phyloP scores from a whole-genome alignment of 2,113 vertebrate genomes.

The Camelus bactrianus region DNA sequence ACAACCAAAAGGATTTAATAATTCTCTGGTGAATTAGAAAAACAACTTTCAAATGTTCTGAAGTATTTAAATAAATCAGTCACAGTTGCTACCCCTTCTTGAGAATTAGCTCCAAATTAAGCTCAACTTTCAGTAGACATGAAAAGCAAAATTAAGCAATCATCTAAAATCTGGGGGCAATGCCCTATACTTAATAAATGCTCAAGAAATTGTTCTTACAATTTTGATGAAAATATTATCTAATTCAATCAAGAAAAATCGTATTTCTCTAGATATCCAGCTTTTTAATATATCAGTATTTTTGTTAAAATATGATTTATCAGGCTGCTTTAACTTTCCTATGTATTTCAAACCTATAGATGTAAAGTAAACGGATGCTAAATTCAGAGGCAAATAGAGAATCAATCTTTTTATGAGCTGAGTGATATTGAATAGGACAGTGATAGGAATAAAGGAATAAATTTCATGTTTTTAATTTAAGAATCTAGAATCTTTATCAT shows the following conservation, averaged over 20 bases:
- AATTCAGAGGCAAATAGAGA: background rate
- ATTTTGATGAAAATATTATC: constrained; percentile 49
- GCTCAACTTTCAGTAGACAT: constrained; percentile 46
- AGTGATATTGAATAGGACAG: background rate
- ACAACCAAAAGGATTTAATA: constrained; percentile 63
- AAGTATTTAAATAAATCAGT: constrained; percentile 72
- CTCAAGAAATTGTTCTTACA: background rate
- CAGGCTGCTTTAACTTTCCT: background rate
- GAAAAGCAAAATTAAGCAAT: constrained; percentile 52
- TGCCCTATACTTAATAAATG: background rate
- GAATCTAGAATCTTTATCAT: constrained; percentile 9
- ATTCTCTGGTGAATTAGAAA: constrained; percentile 65
- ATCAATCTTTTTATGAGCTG: background rate
- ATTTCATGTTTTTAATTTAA: background rate
- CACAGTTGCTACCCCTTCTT: constrained; percentile 53
- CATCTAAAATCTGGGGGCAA: constrained; percentile 17
- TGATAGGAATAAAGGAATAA: background rate
- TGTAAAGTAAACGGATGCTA: constrained; percentile 7
- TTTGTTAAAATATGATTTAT: constrained; percentile 34
- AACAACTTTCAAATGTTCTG: constrained; percentile 61
- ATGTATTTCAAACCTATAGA: constrained; percentile 8
- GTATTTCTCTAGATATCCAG: background rate
- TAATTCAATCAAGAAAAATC: constrained; percentile 5
- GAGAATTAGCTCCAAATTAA: constrained; percentile 65
- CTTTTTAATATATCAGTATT: constrained; percentile 11